These are phyloP conservation scores for Mayetiola destructor DNA, from an alignment of 2,888 invertebrate species.

Conservation along the genomic window DNA sequence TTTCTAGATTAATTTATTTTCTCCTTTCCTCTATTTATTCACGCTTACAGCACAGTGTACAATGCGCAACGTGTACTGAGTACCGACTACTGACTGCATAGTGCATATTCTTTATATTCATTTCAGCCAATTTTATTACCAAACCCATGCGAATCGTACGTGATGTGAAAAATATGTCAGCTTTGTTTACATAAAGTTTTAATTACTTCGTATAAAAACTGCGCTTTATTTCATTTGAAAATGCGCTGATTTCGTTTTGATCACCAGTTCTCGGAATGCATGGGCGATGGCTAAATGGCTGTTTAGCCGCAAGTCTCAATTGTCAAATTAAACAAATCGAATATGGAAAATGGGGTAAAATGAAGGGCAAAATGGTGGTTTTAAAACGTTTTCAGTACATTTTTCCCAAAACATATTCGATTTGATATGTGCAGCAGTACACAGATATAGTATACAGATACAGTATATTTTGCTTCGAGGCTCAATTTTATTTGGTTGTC, in stretches of 20 bases:
- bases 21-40: neutral
- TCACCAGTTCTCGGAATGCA: too few relatives aligned
- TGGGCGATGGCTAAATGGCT: neutral
- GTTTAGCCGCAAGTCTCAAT: neutral
- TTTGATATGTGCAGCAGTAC: neutral
- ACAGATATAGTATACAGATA: neutral
- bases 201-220: conserved; percentile 4
- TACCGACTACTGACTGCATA: too few relatives aligned
- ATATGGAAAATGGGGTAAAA: neutral
- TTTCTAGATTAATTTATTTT: neutral
- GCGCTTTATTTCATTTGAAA: neutral
- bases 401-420: neutral
- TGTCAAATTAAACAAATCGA: conserved; percentile 9
- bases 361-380: neutral
- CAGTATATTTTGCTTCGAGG: neutral
- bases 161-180: neutral
- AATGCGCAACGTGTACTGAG: too few relatives aligned
- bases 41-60: neutral
- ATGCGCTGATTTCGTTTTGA: neutral
- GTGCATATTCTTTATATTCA: too few relatives aligned
- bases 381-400: neutral
- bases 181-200: conserved; percentile 9
- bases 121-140: too few relatives aligned
- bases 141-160: neutral
- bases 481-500: neutral